Evolutionary conservation across 92 coral and sea anemone genomes (phyloP).

Genomic region (Palythoa grandiflora): DNA sequence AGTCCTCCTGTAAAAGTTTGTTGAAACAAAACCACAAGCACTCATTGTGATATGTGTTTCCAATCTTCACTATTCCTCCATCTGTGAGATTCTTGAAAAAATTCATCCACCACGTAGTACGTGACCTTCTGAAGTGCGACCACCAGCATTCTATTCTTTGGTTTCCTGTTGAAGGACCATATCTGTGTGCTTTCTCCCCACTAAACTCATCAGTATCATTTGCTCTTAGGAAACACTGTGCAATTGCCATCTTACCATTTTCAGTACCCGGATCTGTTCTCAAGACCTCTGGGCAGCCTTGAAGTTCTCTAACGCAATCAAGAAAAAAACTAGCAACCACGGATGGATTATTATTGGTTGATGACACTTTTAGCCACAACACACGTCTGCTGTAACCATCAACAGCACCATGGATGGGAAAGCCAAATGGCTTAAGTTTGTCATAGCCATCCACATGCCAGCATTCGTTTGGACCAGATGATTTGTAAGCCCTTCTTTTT

Average conservation of each 20-base stretch:
- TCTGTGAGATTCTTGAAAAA: not conserved
- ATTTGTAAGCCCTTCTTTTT: conserved; percentile 56
- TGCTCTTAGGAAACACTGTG: conserved; percentile 52
- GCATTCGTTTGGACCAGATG: conserved; percentile 58
- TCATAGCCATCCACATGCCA: conserved; percentile 69
- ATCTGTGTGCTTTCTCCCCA: conserved; percentile 66
- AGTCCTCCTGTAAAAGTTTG: conserved; percentile 60
- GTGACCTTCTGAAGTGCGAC: conserved; percentile 55
- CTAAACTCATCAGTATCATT: conserved; percentile 39
- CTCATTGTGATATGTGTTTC: conserved; percentile 24
- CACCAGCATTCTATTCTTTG: conserved; percentile 64
- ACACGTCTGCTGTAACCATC: conserved; percentile 31
- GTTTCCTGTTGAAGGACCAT: conserved; percentile 65
- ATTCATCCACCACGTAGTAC: conserved; percentile 51
- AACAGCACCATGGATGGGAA: conserved; percentile 57
- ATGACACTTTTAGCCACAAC: conserved; percentile 52
- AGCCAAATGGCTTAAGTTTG: conserved; percentile 54
- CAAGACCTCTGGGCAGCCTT: conserved; percentile 59
- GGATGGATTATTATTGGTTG: conserved; percentile 64
- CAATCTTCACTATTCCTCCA: not conserved
- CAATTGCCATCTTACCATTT: conserved; percentile 53
- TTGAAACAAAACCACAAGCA: conserved; percentile 73
- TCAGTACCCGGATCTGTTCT: conserved; percentile 71
- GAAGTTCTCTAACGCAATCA: conserved; percentile 56
- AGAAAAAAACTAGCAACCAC: conserved; percentile 50